Percentiles rank a stretch among this genome's conserved stretches.
phyloP scores from a whole-genome alignment of 2,888 invertebrate genomes.

The Andrena flavipes region DNA sequence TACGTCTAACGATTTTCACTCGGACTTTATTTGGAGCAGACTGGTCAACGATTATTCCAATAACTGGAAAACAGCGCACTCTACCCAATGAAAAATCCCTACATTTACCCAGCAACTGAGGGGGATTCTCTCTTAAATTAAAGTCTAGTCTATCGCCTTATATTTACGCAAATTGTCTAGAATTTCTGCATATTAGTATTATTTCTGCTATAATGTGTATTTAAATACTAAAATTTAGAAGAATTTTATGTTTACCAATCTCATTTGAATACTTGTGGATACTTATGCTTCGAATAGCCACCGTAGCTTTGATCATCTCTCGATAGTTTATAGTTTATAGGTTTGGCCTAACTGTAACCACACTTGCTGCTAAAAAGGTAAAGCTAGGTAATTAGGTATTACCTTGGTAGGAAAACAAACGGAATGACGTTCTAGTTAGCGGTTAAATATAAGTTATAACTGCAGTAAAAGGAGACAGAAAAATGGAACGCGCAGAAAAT shows the following conservation, averaged over 20 bases:
- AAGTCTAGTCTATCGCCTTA: no score
- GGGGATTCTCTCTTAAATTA: no score
- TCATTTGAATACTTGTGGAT: no score
- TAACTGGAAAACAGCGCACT: slow-evolving; percentile 30
- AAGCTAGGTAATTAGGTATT: slow-evolving; percentile 1
- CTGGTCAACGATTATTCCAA: slow-evolving; percentile 25
- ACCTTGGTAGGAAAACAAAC: not conserved
- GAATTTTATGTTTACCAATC: no score
- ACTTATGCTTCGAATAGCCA: no score
- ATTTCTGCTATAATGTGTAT: no score
- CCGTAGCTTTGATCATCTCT: no score
- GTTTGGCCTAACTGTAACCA: not conserved
- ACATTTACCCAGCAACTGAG: not conserved
- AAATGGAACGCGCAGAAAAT: slow-evolving; percentile 31
- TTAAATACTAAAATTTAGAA: no score
- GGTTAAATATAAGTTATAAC: not conserved
- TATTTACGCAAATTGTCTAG: no score
- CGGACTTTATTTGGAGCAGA: slow-evolving; percentile 27
- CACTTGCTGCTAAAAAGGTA: not conserved
- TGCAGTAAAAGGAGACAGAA: not conserved
- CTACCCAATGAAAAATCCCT: slow-evolving; percentile 34
- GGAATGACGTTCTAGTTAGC: not conserved
- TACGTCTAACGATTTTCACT: slow-evolving; percentile 23
- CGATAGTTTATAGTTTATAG: no score
- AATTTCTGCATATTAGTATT: no score